Conservation (phyloP, 2,888 invertebrate genomes). For the Drosophila borealis region DNA sequence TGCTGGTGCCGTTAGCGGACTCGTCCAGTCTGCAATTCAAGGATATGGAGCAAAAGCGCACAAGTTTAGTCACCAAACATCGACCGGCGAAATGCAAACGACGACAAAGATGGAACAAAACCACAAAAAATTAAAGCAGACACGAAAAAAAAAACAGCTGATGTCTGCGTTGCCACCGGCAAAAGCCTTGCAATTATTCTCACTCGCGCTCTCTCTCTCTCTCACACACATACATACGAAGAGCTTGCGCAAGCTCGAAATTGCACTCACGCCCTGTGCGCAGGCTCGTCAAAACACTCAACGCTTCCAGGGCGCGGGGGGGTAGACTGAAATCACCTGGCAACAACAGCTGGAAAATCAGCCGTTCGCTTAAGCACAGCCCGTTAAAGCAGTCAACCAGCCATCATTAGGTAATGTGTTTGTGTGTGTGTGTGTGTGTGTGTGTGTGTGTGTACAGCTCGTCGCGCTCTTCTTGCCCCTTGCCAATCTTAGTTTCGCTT, state of each 20-base stretch:
- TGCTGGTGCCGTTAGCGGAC: slow-evolving; percentile 83
- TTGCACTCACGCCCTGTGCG: slow-evolving; percentile 57
- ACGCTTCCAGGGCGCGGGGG: slow-evolving; percentile 46
- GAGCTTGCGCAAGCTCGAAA: slow-evolving; percentile 45
- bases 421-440: slow-evolving; percentile 14
- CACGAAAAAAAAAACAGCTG: slow-evolving; percentile 58
- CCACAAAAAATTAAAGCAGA: slow-evolving; percentile 34
- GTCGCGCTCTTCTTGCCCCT: slow-evolving; percentile 7
- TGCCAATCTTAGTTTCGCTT: slow-evolving; percentile 36
- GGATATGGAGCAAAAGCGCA: slow-evolving; percentile 20
- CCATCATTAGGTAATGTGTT: slow-evolving; percentile 63
- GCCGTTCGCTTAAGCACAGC: slow-evolving; percentile 70
- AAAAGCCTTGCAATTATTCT: slow-evolving; percentile 34
- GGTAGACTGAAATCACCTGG: slow-evolving; percentile 73
- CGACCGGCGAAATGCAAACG: slow-evolving; percentile 50
- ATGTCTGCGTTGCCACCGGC: slow-evolving; percentile 61
- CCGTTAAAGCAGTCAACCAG: slow-evolving; percentile 14
- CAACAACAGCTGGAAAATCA: slow-evolving; percentile 84
- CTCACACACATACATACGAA: not conserved
- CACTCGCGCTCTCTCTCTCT: slow-evolving; percentile 15
- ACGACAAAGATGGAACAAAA: slow-evolving; percentile 27
- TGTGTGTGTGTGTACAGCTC: not conserved
- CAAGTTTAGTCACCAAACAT: slow-evolving; percentile 33
- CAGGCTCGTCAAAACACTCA: slow-evolving; percentile 64
- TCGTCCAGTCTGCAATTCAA: slow-evolving; percentile 83